Percentiles rank a stretch among this genome's conserved stretches.
These are phyloP conservation scores for Porites evermanni DNA, from an alignment of 92 coral and sea anemone genomes.

Conservation along the genomic window DNA sequence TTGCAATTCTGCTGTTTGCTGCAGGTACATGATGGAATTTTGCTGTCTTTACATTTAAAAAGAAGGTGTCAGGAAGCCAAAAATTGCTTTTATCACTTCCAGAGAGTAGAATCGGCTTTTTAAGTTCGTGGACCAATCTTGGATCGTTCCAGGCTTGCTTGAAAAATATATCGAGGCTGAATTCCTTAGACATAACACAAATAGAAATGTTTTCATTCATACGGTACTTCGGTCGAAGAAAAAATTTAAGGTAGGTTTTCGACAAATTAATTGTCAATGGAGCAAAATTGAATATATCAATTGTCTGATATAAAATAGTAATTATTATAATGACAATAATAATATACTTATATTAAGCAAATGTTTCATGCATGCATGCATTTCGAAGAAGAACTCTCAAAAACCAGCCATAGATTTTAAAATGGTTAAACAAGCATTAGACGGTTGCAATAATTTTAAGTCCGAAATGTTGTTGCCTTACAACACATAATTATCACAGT, in stretches of 20 bases:
- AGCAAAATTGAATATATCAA: too few species aligned
- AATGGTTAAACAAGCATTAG: too few species aligned
- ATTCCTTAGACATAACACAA: slow-evolving; percentile 67
- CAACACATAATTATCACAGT: too few species aligned
- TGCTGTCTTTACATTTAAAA: slow-evolving; percentile 91
- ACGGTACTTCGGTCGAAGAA: background rate
- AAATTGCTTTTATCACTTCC: slow-evolving; percentile 80
- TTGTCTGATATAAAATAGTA: too few species aligned
- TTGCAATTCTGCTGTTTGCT: slow-evolving; percentile 81
- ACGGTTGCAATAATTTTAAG: too few species aligned
- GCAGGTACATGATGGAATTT: slow-evolving; percentile 87
- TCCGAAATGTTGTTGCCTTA: too few species aligned
- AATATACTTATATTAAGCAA: too few species aligned
- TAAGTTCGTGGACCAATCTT: slow-evolving; percentile 69
- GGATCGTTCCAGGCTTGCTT: slow-evolving; percentile 99
- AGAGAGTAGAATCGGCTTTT: slow-evolving; percentile 71
- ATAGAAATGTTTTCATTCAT: too few species aligned
- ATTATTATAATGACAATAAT: too few species aligned
- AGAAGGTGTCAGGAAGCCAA: slow-evolving; percentile 98
- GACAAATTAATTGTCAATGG: background rate
- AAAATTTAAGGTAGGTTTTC: background rate
- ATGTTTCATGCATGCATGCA: too few species aligned
- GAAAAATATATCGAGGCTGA: slow-evolving; percentile 88
- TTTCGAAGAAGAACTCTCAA: too few species aligned
- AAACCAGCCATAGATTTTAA: too few species aligned